A percentile compares a stretch with the other conserved stretches of the same genome.
Evolutionary conservation across 1,140 invertebrate genomes (phyloP).

Genomic region (Trichomalopsis sarcophagae): DNA sequence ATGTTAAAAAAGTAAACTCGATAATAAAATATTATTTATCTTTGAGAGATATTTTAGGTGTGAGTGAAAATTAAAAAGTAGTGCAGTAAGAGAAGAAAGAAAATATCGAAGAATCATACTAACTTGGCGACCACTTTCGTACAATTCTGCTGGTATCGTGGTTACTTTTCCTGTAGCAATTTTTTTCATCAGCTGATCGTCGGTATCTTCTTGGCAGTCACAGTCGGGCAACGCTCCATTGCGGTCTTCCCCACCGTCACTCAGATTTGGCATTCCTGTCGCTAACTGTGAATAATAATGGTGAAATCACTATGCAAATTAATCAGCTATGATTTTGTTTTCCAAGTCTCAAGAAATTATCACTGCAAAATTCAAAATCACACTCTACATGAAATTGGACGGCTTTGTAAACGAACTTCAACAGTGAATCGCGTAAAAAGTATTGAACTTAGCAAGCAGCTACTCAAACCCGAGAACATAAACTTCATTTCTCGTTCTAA

Average conservation of each 20-base stretch:
- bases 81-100: not conserved
- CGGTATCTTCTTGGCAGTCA: not conserved
- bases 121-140: conserved; percentile 31
- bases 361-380: too few relatives aligned
- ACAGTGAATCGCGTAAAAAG: not conserved
- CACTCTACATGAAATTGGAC: too few relatives aligned
- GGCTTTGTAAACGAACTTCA: too few relatives aligned
- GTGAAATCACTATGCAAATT: not conserved
- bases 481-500: not conserved
- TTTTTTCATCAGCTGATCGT: not conserved
- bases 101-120: not conserved
- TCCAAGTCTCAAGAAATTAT: too few relatives aligned
- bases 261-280: not conserved
- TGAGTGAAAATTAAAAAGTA: not conserved
- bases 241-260: not conserved
- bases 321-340: not conserved
- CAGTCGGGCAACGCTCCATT: not conserved
- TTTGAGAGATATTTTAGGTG: too few relatives aligned
- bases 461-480: not conserved
- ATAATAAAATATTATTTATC: too few relatives aligned
- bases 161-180: conserved; percentile 3
- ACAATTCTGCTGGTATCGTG: conserved; percentile 30
- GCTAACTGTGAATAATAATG: conserved; percentile 11
- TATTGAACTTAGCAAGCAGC: too few relatives aligned
- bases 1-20: too few relatives aligned